Conservation (phyloP, 1,140 invertebrate species). For the Drosophila burlai region DNA sequence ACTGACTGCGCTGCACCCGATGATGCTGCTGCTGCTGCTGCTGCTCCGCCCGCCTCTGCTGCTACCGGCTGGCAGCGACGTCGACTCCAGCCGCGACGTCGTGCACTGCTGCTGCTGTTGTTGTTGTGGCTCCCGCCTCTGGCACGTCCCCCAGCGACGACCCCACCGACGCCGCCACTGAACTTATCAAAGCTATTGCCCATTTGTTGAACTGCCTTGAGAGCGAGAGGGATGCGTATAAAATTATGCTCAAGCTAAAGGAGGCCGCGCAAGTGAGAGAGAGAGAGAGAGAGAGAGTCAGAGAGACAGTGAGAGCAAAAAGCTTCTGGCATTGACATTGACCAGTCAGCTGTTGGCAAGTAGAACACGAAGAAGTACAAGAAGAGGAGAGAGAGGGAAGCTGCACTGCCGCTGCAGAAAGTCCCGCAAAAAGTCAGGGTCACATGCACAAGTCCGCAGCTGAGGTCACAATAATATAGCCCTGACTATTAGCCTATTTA, state of each 20-base stretch:
- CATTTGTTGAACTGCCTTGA: constrained; percentile 30
- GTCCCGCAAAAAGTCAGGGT: constrained; percentile 30
- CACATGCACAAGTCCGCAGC: constrained; percentile 31
- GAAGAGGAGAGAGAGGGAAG: constrained; percentile 6
- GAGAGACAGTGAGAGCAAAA: constrained; percentile 1
- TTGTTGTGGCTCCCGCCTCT: constrained; percentile 5
- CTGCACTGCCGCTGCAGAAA: constrained; percentile 42
- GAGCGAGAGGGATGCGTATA: background rate
- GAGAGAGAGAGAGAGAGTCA: constrained; percentile 1
- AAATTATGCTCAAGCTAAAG: constrained; percentile 1
- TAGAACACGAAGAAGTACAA: background rate
- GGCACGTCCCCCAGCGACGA: background rate
- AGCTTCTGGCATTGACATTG: constrained; percentile 54
- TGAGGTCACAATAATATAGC: constrained; percentile 4
- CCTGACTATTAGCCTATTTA: background rate
- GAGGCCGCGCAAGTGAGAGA: constrained; percentile 7
- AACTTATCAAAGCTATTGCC: constrained; percentile 67
- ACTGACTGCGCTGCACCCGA: constrained; percentile 3
- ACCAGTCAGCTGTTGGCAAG: constrained; percentile 54
- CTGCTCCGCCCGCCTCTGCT: constrained; percentile 2
- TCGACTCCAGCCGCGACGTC: constrained; percentile 53
- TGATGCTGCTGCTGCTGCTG: constrained; percentile 12
- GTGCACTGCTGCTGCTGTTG: constrained; percentile 12
- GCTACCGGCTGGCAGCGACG: constrained; percentile 26
- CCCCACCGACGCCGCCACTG: constrained; percentile 13